A percentile compares a stretch with the other conserved stretches of the same genome.
Evolutionary conservation across 2,888 invertebrate species (phyloP).

Genomic region (Eulithis prunata): DNA sequence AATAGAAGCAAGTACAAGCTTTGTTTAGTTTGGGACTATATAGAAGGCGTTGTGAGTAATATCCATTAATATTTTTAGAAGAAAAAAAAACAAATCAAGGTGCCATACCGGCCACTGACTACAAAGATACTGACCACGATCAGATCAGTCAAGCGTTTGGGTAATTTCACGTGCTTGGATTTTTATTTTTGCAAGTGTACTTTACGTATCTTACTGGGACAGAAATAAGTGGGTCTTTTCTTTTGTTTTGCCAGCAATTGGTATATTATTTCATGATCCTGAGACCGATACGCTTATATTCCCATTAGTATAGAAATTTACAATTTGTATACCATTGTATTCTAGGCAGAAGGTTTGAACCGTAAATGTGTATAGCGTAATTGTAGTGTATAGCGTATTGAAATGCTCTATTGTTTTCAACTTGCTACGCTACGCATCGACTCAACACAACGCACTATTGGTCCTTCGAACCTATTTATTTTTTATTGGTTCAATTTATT

Average conservation of each 20-base stretch:
- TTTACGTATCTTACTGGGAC: too few relatives aligned
- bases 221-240: too few relatives aligned
- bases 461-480: slow-evolving; percentile 18
- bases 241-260: neutral
- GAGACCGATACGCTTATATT: neutral
- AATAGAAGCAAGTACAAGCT: too few relatives aligned
- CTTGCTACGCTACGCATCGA: slow-evolving; percentile 21
- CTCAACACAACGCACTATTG: slow-evolving; percentile 13
- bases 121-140: too few relatives aligned
- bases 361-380: slow-evolving; percentile 3
- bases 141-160: too few relatives aligned
- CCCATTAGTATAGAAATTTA: neutral
- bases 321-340: slow-evolving; percentile 12
- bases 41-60: too few relatives aligned
- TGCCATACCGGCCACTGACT: too few relatives aligned
- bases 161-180: too few relatives aligned
- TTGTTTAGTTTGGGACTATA: too few relatives aligned
- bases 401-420: slow-evolving; percentile 36
- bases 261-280: neutral
- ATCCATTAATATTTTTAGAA: too few relatives aligned
- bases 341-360: slow-evolving; percentile 29
- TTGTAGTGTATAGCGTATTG: slow-evolving; percentile 14
- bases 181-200: too few relatives aligned
- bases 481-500: slow-evolving; percentile 1
- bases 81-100: too few relatives aligned